phyloP scores from a whole-genome alignment of 2,888 invertebrate species.

The Terebella lapidaria region DNA sequence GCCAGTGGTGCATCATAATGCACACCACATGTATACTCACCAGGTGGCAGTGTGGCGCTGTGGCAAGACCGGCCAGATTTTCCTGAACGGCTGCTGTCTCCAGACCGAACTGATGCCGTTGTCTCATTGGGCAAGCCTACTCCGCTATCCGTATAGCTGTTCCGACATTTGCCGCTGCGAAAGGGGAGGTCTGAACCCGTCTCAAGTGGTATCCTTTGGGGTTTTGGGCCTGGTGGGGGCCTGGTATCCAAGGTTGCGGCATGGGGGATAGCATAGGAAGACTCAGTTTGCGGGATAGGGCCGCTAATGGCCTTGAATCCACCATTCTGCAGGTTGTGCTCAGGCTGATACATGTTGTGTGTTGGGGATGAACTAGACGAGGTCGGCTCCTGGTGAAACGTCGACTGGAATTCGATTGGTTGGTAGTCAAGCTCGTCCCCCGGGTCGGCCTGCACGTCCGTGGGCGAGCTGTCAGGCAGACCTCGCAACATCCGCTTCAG shows the following conservation, averaged over 20 bases:
- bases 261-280: neutral
- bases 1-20: too few relatives aligned
- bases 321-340: neutral
- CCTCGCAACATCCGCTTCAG: slow-evolving; percentile 91
- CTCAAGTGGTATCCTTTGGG: slow-evolving; percentile 5
- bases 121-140: slow-evolving; percentile 34
- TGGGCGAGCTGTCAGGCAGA: slow-evolving; percentile 62
- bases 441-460: neutral
- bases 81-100: slow-evolving; percentile 13
- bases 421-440: neutral
- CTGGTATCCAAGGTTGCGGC: neutral
- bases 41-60: slow-evolving; percentile 17
- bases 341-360: neutral
- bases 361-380: neutral
- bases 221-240: slow-evolving; percentile 3
- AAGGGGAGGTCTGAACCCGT: slow-evolving; percentile 1
- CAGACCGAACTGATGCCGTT: slow-evolving; percentile 14
- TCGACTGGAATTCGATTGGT: neutral
- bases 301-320: neutral
- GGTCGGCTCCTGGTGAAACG: neutral
- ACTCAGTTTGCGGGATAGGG: neutral
- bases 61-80: slow-evolving; percentile 7
- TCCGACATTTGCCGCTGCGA: neutral
- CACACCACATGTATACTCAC: too few relatives aligned
- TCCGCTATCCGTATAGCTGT: slow-evolving; percentile 42